These are phyloP conservation scores for Nematopogon swammerdamellus DNA, from an alignment of 2,888 invertebrate species.

Conservation along the genomic window DNA sequence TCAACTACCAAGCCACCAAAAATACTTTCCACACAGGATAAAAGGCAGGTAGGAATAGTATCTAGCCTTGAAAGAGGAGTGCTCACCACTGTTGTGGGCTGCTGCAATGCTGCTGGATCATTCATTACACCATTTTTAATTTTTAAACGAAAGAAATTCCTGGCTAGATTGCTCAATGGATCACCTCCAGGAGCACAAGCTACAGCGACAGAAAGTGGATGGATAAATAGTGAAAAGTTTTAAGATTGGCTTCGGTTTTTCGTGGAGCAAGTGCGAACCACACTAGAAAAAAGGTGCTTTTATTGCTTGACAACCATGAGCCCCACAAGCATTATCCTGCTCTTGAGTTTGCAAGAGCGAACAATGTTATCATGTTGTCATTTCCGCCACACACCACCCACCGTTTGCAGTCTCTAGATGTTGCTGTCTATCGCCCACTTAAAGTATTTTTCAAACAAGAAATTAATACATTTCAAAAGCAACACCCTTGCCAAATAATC, in stretches of 20 bases:
- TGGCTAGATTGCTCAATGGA: conserved; percentile 12
- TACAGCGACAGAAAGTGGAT: conserved; percentile 13
- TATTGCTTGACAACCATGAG: conserved; percentile 17
- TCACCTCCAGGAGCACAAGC: conserved; percentile 14
- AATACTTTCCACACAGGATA: conserved; percentile 11
- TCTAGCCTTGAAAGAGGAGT: conserved; percentile 13
- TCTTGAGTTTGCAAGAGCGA: conserved; percentile 14
- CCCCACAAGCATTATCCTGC: conserved; percentile 15
- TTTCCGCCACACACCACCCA: conserved; percentile 15
- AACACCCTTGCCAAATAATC: conserved; percentile 16
- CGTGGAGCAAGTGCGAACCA: conserved; percentile 14
- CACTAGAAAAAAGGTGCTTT: conserved; percentile 12
- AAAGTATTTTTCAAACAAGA: conserved; percentile 18
- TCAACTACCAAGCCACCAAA: conserved; percentile 11
- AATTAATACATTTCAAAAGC: conserved; percentile 13
- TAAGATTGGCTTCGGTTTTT: conserved; percentile 16
- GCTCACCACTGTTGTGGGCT: conserved; percentile 12
- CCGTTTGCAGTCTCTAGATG: conserved; percentile 18
- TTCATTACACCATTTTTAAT: conserved; percentile 19
- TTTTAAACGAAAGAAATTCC: conserved; percentile 18
- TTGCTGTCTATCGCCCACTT: conserved; percentile 17
- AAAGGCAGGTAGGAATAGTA: conserved; percentile 17
- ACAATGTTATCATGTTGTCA: conserved; percentile 15
- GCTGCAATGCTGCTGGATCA: conserved; percentile 13
- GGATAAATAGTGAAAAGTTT: conserved; percentile 15